These are phyloP conservation scores for Melanotus villosus DNA, from an alignment of 2,888 invertebrate genomes.

Conservation along the genomic window DNA sequence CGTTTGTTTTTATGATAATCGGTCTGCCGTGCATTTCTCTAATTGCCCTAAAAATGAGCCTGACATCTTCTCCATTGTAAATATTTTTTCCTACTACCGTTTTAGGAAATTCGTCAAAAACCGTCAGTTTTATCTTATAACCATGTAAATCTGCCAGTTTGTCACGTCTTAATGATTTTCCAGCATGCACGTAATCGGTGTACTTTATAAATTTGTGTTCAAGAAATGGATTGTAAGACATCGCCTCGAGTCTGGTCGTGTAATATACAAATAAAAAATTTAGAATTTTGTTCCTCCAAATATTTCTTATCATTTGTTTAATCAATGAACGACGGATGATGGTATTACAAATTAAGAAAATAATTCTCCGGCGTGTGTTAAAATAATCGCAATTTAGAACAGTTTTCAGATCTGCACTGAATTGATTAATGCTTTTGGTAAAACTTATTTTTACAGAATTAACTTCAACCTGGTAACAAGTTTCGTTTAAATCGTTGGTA, in stretches of 20 bases:
- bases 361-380: not conserved
- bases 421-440: not conserved
- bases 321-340: not conserved
- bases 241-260: not conserved
- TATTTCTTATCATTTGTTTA: not conserved
- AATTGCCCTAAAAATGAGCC: not conserved
- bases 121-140: not conserved
- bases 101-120: not conserved
- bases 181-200: not conserved
- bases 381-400: not conserved
- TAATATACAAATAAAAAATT: slow-evolving; percentile 16
- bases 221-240: slow-evolving; percentile 18
- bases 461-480: not conserved
- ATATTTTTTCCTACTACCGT: not conserved
- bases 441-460: not conserved
- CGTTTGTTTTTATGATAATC: not conserved
- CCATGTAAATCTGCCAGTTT: not conserved
- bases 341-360: not conserved
- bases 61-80: not conserved
- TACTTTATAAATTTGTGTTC: not conserved
- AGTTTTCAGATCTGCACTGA: not conserved
- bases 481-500: not conserved
- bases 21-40: not conserved
- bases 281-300: slow-evolving; percentile 7
- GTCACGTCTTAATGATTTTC: not conserved